Evolutionary conservation across 1,140 invertebrate species (phyloP), one percentile per base, ranked within the genome.

Genomic region (Panagrolaimus sp.): DNA sequence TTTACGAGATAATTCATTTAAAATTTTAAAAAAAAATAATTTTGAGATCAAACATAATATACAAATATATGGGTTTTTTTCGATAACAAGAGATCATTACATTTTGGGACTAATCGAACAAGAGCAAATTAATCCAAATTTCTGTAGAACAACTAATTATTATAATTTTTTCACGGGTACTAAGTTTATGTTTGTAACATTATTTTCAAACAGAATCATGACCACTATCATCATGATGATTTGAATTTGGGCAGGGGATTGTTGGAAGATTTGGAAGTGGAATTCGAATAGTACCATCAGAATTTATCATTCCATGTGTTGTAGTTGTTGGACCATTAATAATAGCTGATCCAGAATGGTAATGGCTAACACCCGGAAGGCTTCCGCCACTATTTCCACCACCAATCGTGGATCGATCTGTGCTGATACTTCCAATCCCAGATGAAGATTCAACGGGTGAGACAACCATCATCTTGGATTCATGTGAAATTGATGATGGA

Each of bases 381-480:
- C 52, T 58, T 21, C 52, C 28, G 12, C 52, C 52, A 28, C 52
- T 58, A 28, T 58, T 21, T 1, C 52, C 21, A 5, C 15, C 15
- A 58, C 52, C 52, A 38, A 38, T 38, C 2, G 32, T 38, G 15
- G 52, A n/a, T 2, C 52, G 52, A 21, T 58, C 52, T 38, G 32
- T 38, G n/a, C 52, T 58, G 10, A 58, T 58, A 21, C 52, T 58
- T 58, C 52, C 52, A 5, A 58, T 12, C 1, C 14, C 52, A 0
- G 52, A 58, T 26, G 52, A 58, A 12, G 52, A 58, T 21, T 58
- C 52, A 58, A 58, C 52, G 4, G 52, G 52, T 4, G 52, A 58
- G 14, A n/a, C 17, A 28, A 58, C 52, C 2, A n/a, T 58, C 52
- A 58, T 26, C 17, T 58, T n/a, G 14, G 52, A 58, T 21, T 58